These are phyloP conservation scores for Leucopternis melanops DNA, from an alignment of 2,113 vertebrate species.

Conservation along the genomic window DNA sequence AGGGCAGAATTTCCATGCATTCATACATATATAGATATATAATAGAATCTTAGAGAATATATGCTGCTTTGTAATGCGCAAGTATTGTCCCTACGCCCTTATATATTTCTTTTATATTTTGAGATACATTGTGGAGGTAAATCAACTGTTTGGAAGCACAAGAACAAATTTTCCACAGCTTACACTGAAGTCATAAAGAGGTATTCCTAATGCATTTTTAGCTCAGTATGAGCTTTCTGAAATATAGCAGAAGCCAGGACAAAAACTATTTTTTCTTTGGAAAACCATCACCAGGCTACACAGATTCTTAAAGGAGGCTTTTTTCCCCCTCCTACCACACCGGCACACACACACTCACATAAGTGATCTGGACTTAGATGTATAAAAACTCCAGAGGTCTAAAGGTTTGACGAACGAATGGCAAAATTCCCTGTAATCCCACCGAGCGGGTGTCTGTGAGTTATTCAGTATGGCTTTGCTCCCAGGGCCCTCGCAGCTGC, in stretches of 20 bases:
- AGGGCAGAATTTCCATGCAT: background rate
- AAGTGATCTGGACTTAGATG: background rate
- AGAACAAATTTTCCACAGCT: background rate
- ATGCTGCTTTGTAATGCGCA: background rate
- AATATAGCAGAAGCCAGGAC: background rate
- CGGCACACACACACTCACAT: background rate
- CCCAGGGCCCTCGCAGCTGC: background rate
- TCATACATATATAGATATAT: too few species aligned
- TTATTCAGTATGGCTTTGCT: background rate
- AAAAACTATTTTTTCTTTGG: background rate
- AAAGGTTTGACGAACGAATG: background rate
- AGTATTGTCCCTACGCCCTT: background rate
- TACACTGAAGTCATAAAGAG: background rate
- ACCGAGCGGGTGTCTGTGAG: fast-evolving
- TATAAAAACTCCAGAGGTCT: background rate
- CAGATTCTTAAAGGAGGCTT: background rate
- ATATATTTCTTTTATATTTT: background rate
- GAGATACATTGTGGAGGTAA: background rate
- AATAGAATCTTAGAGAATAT: background rate
- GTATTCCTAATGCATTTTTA: background rate
- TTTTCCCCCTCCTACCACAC: background rate
- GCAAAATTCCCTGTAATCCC: background rate
- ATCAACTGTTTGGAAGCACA: background rate
- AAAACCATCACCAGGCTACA: background rate
- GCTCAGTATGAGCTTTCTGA: background rate